Evolutionary conservation across 2,113 vertebrate genomes (phyloP).

Genomic region (Camelus bactrianus): DNA sequence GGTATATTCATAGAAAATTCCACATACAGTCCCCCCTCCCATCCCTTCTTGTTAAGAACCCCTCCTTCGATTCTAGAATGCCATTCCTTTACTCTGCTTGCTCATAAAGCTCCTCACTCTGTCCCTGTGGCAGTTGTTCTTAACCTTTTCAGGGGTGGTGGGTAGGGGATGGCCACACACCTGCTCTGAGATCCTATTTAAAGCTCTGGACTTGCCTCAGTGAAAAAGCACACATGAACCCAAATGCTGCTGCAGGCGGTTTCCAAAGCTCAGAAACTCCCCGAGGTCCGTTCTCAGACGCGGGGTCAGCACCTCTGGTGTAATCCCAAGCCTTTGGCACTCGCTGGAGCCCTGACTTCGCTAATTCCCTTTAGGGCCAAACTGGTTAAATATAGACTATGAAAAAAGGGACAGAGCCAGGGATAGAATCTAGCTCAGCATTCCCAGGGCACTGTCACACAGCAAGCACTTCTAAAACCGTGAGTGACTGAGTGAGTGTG

Average conservation of each 20-base stretch:
- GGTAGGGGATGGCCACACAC: not conserved
- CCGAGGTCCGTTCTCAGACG: not conserved
- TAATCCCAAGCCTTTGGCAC: not conserved
- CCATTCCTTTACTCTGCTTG: not conserved
- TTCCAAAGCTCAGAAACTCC: not conserved
- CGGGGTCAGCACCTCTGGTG: not conserved
- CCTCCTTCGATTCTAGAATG: not conserved
- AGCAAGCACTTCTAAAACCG: not conserved
- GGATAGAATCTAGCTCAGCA: slow-evolving; percentile 25
- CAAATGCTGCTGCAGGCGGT: not conserved
- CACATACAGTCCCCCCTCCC: not conserved
- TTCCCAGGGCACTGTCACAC: not conserved
- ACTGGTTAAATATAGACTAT: slow-evolving; percentile 53
- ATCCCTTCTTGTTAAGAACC: not conserved
- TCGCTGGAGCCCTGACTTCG: slow-evolving; percentile 11
- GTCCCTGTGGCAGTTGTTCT: not conserved
- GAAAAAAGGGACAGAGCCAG: slow-evolving; percentile 13
- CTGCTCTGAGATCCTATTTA: not conserved
- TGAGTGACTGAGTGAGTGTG: not conserved
- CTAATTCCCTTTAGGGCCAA: slow-evolving; percentile 8
- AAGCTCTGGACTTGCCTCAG: not conserved
- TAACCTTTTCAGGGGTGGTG: not conserved
- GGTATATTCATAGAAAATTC: not conserved
- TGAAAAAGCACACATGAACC: too few species aligned
- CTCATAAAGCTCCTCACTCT: not conserved